These are phyloP conservation scores for Silurus aristotelis DNA, from an alignment of 2,797 vertebrate species.

Conservation along the genomic window DNA sequence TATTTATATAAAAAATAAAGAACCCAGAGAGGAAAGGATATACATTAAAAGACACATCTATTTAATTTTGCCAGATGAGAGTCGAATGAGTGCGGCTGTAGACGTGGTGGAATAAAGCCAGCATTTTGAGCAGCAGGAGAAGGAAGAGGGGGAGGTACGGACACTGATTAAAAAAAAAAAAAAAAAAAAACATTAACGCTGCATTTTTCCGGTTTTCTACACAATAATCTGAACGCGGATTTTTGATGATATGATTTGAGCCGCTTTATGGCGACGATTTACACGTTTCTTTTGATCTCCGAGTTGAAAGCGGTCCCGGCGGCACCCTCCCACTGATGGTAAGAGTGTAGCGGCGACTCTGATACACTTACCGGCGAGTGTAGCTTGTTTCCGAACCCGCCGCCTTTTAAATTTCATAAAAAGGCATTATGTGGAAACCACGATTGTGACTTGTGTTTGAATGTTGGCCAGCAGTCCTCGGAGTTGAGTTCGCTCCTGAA, in stretches of 20 bases:
- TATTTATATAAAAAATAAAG: background rate
- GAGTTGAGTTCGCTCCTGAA: slow-evolving; percentile 63
- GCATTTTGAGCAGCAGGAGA: slow-evolving; percentile 62
- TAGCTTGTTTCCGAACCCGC: background rate
- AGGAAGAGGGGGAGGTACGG: slow-evolving; percentile 58
- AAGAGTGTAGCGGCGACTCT: background rate
- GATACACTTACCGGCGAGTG: background rate
- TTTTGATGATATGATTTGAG: background rate
- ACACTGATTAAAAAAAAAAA: slow-evolving; percentile 12
- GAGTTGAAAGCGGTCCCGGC: background rate
- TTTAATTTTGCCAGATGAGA: slow-evolving; percentile 70
- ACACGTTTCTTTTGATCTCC: background rate
- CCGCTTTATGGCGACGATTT: background rate
- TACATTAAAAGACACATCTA: background rate
- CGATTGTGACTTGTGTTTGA: slow-evolving; percentile 34
- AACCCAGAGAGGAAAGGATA: background rate
- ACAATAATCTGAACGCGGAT: background rate
- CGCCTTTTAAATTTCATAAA: background rate
- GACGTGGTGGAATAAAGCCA: slow-evolving; percentile 53
- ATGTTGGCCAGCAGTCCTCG: slow-evolving; percentile 59
- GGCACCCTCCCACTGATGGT: background rate
- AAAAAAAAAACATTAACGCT: background rate
- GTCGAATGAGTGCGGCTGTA: slow-evolving; percentile 55
- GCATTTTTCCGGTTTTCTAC: slow-evolving; percentile 30
- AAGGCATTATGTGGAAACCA: background rate